Base-by-base conservation (phyloP, 2,113 vertebrate genomes). In the Nicator chloris region DNA sequence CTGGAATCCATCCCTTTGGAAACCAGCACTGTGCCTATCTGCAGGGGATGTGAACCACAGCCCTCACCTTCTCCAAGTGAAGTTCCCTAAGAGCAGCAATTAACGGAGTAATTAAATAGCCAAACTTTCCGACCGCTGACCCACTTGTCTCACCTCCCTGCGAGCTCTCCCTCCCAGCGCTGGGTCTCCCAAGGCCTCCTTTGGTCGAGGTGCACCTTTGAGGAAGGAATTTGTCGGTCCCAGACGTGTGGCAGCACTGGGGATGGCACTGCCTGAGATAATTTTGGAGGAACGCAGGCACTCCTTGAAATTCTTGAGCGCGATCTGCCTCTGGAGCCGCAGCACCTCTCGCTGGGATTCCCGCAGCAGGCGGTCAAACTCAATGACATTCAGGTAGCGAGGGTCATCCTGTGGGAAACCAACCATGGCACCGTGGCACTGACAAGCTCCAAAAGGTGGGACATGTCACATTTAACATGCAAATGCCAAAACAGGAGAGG, bases 301-400 rank as follows among this genome's bases (percentile, higher is more conserved):
- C 44, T 97, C 98, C 96, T 93, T 97, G 96, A 97, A 97, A 57
- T 96, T 97, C 90, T 98, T 98, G 81, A 99, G 97, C 0, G 99
- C 99, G 4, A 99, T 98, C 97, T 99, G 99, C 54, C 99, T 98
- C 97, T 99, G 99, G 73, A 99, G 98, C 66, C 99, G 98, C 80
- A 99, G 72, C 72, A 99, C 99, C 97, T 99, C 99, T 71, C 97
- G 98, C 97, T 99, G 99, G 77, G 99, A 99, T 92, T 99, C 99
- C 56, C 98, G 97, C 77, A 99, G 96, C 84, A 99, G 98, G 65
- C 98, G 98, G 92, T 99, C 99, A 15, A 99, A 99, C 91, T 99
- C 98, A 23, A 90, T 86, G 94, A 98, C 19, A 10, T 96, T 97
- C 56, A 97, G 97, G 75, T 98, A 98, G 94, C 68, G 96, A 91